These are phyloP conservation scores for Odontesthes bonariensis DNA, from an alignment of 2,113 vertebrate species.

Conservation along the genomic window DNA sequence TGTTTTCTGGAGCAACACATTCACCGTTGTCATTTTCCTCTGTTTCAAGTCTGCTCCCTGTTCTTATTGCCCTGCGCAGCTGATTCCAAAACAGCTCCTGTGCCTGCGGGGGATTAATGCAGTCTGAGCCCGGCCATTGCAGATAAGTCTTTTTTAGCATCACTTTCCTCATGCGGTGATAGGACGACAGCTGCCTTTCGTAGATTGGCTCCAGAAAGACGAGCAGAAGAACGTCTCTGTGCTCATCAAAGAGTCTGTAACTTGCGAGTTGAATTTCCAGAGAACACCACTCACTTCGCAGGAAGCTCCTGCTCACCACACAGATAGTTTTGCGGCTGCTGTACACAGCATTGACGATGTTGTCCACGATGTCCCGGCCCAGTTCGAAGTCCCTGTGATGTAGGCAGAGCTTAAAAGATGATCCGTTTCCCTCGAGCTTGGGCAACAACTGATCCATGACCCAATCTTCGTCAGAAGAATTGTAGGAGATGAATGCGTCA, in stretches of 20 bases:
- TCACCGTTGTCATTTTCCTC: constrained; percentile 14
- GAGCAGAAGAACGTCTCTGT: constrained; percentile 87
- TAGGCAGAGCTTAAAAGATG: constrained; percentile 86
- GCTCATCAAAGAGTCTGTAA: constrained; percentile 88
- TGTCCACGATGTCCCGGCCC: constrained; percentile 86
- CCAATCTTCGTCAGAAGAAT: constrained; percentile 86
- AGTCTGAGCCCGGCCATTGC: constrained; percentile 84
- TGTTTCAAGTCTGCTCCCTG: constrained; percentile 55
- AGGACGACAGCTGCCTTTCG: constrained; percentile 83
- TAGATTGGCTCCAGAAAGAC: constrained; percentile 87
- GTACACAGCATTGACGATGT: constrained; percentile 89
- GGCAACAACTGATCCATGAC: constrained; percentile 85
- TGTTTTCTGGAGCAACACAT: background rate
- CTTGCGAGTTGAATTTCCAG: constrained; percentile 91
- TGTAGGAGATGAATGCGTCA: constrained; percentile 91
- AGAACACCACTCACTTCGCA: constrained; percentile 87
- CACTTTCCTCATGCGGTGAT: constrained; percentile 89
- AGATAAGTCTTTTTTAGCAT: constrained; percentile 89
- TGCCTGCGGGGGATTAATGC: constrained; percentile 71
- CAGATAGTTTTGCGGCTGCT: constrained; percentile 89
- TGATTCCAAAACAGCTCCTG: constrained; percentile 87
- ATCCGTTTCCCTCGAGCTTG: constrained; percentile 80
- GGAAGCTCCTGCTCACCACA: constrained; percentile 87
- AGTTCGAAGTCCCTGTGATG: constrained; percentile 90
- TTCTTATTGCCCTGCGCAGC: constrained; percentile 81